Base-by-base conservation (phyloP, 2,113 vertebrate species). In the Puntigrus tetrazona region DNA sequence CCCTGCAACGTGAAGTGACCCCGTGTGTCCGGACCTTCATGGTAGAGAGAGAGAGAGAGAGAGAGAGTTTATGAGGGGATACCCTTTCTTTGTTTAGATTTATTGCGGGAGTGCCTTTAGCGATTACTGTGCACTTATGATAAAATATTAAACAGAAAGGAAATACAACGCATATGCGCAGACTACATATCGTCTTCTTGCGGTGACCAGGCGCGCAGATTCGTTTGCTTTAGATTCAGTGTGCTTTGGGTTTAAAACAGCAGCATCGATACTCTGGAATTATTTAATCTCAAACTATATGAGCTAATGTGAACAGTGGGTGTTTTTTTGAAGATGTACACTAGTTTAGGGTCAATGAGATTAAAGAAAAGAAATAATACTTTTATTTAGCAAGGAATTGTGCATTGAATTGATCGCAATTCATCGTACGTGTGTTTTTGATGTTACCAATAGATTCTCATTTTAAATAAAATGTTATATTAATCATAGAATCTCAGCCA, bases 31-130 rank as follows among this genome's bases (percentile, higher is more conserved):
- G 14, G 45, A 41, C 6, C 3, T 6, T n/a, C 25, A 52, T 31
- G 18, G 9, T 13, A 52, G 9, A 76, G n/a, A n/a, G n/a, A n/a
- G n/a, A n/a, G n/a, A n/a, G n/a, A n/a, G n/a, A n/a, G 18, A 45
- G 3, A 1, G n/a, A 31, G 27, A 29, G 38, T 47, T 8, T 80
- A 9, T 29, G 18, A 29, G 59, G 59, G 59, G 38, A 80, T 65
- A 13, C 78, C 57, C 25, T 43, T 61, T 61, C n/a, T 41, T 43
- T 79, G 55, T 63, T 79, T 16, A 22, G 65, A 41, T 65, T 47
- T 65, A 45, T 80, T 14, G 45, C 7, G 47, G 38, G 0, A 18
- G 13, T 80, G 78, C 78, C 59, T 47, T 80, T 22, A 65, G 59
- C 41, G 11, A 29, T 47, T 25, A 7, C 36, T 27, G 38, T 61